Evolutionary conservation across 2,888 invertebrate species (phyloP).

Genomic region (Drosophila phalerata): DNA sequence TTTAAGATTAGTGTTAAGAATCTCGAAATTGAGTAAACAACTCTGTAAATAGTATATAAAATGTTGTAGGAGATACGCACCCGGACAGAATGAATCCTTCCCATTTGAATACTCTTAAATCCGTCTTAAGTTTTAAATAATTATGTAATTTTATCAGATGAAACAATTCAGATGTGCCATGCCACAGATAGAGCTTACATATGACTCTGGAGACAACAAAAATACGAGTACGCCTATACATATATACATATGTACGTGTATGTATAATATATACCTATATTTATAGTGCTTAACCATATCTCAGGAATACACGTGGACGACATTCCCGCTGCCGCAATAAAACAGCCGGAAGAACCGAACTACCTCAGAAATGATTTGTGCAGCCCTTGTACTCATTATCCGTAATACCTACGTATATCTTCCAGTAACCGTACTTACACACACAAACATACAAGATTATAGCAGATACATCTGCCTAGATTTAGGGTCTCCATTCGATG

Average conservation of each 20-base stretch:
- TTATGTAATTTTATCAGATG: conserved; percentile 43
- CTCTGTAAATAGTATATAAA: conserved; percentile 53
- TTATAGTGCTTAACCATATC: conserved; percentile 58
- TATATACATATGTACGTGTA: neutral
- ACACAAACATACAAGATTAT: conserved; percentile 11
- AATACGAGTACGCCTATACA: neutral
- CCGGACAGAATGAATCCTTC: conserved; percentile 25
- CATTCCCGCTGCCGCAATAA: conserved; percentile 38
- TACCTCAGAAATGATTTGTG: conserved; percentile 71
- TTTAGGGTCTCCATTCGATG: conserved; percentile 42
- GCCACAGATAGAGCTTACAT: conserved; percentile 56
- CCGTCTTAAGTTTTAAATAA: conserved; percentile 55
- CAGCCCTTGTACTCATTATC: conserved; percentile 43
- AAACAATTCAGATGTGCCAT: conserved; percentile 80
- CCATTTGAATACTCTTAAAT: conserved; percentile 43
- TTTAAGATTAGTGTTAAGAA: conserved; percentile 39
- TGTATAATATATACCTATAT: neutral
- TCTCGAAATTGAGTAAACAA: conserved; percentile 26
- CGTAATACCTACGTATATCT: conserved; percentile 28
- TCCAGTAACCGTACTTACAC: conserved; percentile 31
- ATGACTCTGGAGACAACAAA: conserved; percentile 22
- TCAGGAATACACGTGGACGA: conserved; percentile 65
- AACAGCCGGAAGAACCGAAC: conserved; percentile 67
- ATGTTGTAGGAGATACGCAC: conserved; percentile 40
- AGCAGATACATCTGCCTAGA: conserved; percentile 38